Conservation (phyloP, 2,888 invertebrate genomes). For the Hymenopus coronatus region DNA sequence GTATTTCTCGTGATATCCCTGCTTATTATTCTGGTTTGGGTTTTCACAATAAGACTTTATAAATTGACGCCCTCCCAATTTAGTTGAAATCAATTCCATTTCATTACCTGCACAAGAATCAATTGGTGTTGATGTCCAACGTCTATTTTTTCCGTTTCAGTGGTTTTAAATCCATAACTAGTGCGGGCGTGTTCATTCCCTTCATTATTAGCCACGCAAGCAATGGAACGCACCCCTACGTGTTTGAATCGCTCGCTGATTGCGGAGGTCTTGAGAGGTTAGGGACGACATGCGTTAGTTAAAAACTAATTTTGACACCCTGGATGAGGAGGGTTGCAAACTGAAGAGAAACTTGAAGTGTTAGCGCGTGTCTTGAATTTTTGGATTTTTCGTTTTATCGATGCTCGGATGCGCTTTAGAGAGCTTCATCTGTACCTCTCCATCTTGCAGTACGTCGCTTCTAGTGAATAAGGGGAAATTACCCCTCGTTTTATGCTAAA, state of each 20-base stretch:
- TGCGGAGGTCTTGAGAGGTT: neutral
- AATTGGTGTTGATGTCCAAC: neutral
- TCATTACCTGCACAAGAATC: neutral
- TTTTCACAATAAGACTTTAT: too few relatives aligned
- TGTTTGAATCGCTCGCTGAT: neutral
- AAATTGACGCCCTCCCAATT: neutral
- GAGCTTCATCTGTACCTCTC: neutral
- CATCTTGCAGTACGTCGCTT: neutral
- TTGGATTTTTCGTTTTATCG: slow-evolving; percentile 16
- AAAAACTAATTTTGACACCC: slow-evolving; percentile 16
- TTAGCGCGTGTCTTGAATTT: slow-evolving; percentile 4
- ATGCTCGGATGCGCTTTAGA: neutral
- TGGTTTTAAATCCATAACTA: neutral
- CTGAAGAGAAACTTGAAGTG: neutral
- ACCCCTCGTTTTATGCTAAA: neutral
- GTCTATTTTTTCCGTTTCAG: neutral
- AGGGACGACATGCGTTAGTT: neutral
- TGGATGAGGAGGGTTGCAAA: neutral
- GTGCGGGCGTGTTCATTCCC: neutral
- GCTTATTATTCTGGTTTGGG: too few relatives aligned
- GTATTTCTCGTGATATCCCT: too few relatives aligned
- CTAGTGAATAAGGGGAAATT: neutral
- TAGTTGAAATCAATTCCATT: neutral
- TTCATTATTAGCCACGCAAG: neutral
- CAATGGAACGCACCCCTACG: neutral